These are phyloP conservation scores for Drosophila nr. fundita DNA, from an alignment of 2,888 invertebrate species.

Conservation along the genomic window DNA sequence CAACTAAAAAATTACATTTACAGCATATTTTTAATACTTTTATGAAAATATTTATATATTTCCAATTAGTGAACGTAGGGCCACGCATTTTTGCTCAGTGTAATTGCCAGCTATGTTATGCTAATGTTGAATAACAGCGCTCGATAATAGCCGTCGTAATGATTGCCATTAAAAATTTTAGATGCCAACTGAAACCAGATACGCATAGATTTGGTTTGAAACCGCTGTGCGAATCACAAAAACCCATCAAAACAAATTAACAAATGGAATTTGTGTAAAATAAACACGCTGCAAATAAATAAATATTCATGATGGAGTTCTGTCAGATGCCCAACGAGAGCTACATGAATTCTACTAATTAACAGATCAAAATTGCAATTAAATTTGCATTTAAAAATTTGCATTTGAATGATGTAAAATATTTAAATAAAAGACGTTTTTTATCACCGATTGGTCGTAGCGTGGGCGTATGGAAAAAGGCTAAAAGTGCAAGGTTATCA, in stretches of 20 bases:
- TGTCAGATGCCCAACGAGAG: conserved; percentile 28
- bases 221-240: conserved; percentile 37
- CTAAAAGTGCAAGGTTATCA: conserved; percentile 1
- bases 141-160: conserved; percentile 50
- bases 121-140: conserved; percentile 50
- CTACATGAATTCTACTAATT: conserved; percentile 48
- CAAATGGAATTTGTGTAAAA: conserved; percentile 30
- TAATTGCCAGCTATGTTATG: conserved; percentile 36
- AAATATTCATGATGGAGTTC: conserved; percentile 68
- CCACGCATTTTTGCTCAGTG: conserved; percentile 3
- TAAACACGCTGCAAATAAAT: conserved; percentile 42
- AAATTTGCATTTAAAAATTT: conserved; percentile 57
- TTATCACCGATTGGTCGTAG: neutral
- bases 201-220: conserved; percentile 36
- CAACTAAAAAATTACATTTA: neutral
- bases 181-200: conserved; percentile 58
- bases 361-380: conserved; percentile 60
- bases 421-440: neutral
- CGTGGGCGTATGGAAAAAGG: conserved; percentile 7
- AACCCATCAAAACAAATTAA: conserved; percentile 64
- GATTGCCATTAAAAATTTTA: conserved; percentile 44
- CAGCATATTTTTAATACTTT: neutral
- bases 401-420: conserved; percentile 29
- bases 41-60: neutral
- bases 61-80: neutral